Base-by-base conservation (phyloP, 1,140 invertebrate genomes). In the Drosophila mauritiana region DNA sequence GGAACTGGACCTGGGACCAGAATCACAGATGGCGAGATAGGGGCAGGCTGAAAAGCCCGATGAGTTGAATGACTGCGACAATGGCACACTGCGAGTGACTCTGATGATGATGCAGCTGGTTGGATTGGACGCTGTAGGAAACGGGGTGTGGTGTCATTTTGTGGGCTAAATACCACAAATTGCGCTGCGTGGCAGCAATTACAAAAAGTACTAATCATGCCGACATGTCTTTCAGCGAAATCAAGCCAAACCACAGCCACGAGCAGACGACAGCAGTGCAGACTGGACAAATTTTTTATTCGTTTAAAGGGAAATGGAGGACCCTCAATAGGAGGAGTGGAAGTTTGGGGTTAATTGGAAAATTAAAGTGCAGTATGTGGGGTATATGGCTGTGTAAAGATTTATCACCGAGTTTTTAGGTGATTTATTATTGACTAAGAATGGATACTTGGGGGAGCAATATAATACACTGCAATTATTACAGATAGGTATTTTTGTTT, bases 131-230 rank as follows among this genome's bases (percentile, higher is more conserved):
- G 52, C 15, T 42, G 40, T n/a, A 20, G 45, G 13, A n/a, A n/a
- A 20, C 36, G n/a, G 31, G 62, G 42, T 67, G 63, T 43, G 76
- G 67, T 80, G 83, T 88, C 72, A 88, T 83, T 88, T 88, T 74
- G 72, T 46, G 79, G 31, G 63, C 83, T 88, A 88, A 88, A 88
- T 77, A 88, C 83, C 83, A 31, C 83, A 88, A 88, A 88, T 88
- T 83, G 83, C 79, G 72, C 79, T 83, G 76, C 78, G 63, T 88
- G 73, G 76, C 76, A 59, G 79, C 83, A 88, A 88, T 88, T 88
- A 88, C 84, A 83, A 85, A 83, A 80, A 86, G 78, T 75, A 80
- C 78, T 86, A 86, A 86, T 85, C 74, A 86, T 80, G 78, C 51
- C 55, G 65, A 78, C 74, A 72, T 63, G 67, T 62, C 78, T 81